Conservation (phyloP, 2,113 vertebrate species). For the Eptatretus burgeri region DNA sequence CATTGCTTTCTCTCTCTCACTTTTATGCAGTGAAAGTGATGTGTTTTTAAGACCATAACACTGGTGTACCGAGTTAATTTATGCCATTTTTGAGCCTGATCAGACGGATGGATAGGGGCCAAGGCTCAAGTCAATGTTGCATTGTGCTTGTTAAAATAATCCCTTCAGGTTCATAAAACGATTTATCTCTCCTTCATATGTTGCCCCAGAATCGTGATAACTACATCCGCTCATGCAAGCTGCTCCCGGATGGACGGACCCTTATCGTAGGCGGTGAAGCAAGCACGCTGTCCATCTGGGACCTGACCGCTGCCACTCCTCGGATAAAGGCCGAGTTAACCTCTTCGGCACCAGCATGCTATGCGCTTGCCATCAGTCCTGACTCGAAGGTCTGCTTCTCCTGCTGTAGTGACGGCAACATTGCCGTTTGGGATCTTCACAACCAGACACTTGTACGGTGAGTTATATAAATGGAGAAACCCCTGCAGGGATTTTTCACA, state of each 20-base stretch:
- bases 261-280: conserved; percentile 82
- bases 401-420: conserved; percentile 86
- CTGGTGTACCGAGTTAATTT: background rate
- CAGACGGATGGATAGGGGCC: background rate
- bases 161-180: background rate
- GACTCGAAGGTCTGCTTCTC: conserved; percentile 96
- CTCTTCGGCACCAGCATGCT: conserved; percentile 70
- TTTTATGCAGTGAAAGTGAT: background rate
- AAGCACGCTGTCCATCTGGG: conserved; percentile 86
- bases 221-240: conserved; percentile 92
- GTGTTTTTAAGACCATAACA: background rate
- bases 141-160: background rate
- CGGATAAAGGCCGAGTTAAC: conserved; percentile 87
- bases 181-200: background rate
- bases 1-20: background rate
- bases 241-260: conserved; percentile 68
- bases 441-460: conserved; percentile 90
- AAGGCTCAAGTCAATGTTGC: background rate
- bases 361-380: conserved; percentile 78
- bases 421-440: conserved; percentile 83
- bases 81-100: background rate
- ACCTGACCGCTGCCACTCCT: conserved; percentile 65
- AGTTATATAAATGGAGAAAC: conserved; percentile 7
- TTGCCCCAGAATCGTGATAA: conserved; percentile 59
- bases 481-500: too few relatives aligned